These are phyloP conservation scores for Bovichtus variegatus DNA, from an alignment of 2,797 vertebrate genomes.

Conservation along the genomic window DNA sequence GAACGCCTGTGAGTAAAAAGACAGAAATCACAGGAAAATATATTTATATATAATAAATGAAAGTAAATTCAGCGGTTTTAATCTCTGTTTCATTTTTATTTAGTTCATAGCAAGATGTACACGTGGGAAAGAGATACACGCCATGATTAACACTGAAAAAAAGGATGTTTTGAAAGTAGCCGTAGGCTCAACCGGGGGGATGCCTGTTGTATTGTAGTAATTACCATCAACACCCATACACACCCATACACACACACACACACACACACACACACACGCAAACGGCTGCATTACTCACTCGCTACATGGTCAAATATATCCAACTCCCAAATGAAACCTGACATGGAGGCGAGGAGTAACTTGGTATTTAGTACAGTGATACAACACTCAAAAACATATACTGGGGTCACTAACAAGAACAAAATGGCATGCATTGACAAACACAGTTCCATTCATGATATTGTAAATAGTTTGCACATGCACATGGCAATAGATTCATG, in stretches of 20 bases:
- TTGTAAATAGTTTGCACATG: constrained; percentile 31
- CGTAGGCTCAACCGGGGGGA: background rate
- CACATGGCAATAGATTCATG: constrained; percentile 9
- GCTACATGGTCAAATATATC: background rate
- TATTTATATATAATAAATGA: too few species aligned
- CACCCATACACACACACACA: background rate
- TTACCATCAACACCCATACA: background rate
- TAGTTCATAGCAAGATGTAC: constrained; percentile 11
- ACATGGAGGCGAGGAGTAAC: background rate
- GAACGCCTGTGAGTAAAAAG: background rate
- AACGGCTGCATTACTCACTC: background rate
- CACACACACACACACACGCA: background rate
- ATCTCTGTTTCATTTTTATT: constrained; percentile 26
- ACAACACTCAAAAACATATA: background rate
- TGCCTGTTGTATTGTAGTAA: background rate
- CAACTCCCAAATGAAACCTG: background rate
- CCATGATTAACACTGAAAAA: constrained; percentile 2
- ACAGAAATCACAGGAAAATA: background rate
- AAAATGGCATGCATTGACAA: constrained; percentile 51
- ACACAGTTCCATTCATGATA: constrained; percentile 36
- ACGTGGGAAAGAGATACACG: constrained; percentile 1
- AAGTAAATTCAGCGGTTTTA: background rate
- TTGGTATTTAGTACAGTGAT: background rate
- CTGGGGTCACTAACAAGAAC: constrained; percentile 8
- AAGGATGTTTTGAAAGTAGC: background rate